phyloP scores from a whole-genome alignment of 2,888 invertebrate genomes.

The Eumerus sabulonum region DNA sequence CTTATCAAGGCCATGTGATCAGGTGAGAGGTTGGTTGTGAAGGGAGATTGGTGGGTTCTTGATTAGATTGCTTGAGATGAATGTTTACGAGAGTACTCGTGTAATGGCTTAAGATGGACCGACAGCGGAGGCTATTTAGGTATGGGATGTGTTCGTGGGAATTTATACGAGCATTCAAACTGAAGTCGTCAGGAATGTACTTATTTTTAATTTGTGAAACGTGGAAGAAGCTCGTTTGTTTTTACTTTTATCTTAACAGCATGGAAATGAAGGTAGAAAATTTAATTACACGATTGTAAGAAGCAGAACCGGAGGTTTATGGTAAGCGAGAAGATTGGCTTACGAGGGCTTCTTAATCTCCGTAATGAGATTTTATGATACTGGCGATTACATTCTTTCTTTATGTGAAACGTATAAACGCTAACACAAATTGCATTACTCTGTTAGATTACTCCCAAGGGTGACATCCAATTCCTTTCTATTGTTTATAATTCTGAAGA shows the following conservation, averaged over 20 bases:
- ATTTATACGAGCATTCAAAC: slow-evolving; percentile 20
- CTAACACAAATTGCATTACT: too few species aligned
- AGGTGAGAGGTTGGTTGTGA: neutral
- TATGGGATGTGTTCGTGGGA: slow-evolving; percentile 18
- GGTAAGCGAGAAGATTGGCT: slow-evolving; percentile 3
- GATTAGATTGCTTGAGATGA: slow-evolving; percentile 11
- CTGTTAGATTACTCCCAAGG: too few species aligned
- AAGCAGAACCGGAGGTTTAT: slow-evolving; percentile 2
- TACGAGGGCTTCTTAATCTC: neutral
- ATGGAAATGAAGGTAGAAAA: slow-evolving; percentile 1
- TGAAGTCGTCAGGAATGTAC: slow-evolving; percentile 7
- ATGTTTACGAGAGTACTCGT: slow-evolving; percentile 20
- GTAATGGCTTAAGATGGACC: slow-evolving; percentile 40
- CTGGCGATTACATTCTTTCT: too few species aligned
- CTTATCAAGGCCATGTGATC: slow-evolving; percentile 1
- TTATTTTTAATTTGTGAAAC: neutral
- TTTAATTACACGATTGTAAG: slow-evolving; percentile 19
- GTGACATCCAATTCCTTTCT: too few species aligned
- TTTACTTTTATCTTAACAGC: slow-evolving; percentile 6
- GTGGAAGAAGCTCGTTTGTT: slow-evolving; percentile 7
- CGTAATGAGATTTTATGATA: neutral
- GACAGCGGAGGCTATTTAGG: slow-evolving; percentile 19
- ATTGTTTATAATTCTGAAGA: too few species aligned
- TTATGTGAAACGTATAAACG: too few species aligned
- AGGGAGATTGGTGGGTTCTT: neutral